Percentiles rank a stretch among this genome's conserved stretches.
These are phyloP conservation scores for Choloepus didactylus DNA, from an alignment of 2,797 vertebrate species.

Conservation along the genomic window DNA sequence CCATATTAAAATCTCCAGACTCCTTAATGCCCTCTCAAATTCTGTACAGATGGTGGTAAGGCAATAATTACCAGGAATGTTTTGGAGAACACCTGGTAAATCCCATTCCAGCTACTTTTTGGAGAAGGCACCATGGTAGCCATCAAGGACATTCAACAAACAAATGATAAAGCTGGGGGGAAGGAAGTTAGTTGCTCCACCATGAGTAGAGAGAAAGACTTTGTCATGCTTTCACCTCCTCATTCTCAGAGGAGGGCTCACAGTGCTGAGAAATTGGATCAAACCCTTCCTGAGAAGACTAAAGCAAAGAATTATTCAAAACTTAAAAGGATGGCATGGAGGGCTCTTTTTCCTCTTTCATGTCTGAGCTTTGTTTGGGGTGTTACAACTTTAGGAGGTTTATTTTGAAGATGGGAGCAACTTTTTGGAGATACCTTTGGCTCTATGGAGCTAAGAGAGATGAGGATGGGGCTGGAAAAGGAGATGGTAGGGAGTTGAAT, in stretches of 20 bases:
- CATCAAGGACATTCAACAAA: neutral
- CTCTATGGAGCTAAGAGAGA: neutral
- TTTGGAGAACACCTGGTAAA: neutral
- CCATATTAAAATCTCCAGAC: neutral
- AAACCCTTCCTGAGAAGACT: neutral
- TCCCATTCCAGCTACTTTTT: neutral
- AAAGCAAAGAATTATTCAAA: conserved; percentile 29
- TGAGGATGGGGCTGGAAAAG: neutral
- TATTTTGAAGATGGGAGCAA: neutral
- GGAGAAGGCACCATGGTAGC: neutral
- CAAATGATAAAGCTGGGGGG: neutral
- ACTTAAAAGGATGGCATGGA: neutral
- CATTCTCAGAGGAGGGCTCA: neutral
- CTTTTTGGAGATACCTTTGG: neutral
- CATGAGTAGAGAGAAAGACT: neutral
- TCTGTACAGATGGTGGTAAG: neutral
- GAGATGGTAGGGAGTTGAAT: neutral
- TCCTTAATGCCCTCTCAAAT: conserved; percentile 20
- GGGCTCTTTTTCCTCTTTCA: neutral
- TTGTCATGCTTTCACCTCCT: neutral
- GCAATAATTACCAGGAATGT: neutral
- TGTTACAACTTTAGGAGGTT: neutral
- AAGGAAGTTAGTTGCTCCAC: neutral
- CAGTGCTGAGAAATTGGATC: neutral
- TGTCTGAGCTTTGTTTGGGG: conserved; percentile 11